phyloP scores from a whole-genome alignment of 35 echinoderm and acorn worm species.

The Apostichopus japonicus region DNA sequence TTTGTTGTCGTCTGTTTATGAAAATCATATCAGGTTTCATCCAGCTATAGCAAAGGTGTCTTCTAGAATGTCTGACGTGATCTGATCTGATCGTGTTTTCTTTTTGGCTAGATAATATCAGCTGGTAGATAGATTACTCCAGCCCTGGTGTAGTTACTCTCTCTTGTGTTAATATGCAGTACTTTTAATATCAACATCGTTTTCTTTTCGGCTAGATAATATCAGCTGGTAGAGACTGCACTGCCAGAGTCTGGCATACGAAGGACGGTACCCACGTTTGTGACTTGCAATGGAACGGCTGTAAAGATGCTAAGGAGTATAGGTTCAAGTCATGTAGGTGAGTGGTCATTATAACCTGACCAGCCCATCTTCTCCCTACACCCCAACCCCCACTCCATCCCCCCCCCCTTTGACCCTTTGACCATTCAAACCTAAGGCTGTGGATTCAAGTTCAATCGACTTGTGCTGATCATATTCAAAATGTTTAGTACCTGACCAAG shows the following conservation, averaged over 20 bases:
- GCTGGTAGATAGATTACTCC: conserved; percentile 49
- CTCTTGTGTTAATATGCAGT: neutral
- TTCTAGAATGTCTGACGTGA: too few relatives aligned
- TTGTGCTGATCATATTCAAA: too few relatives aligned
- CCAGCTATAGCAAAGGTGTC: too few relatives aligned
- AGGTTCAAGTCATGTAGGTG: conserved; percentile 92
- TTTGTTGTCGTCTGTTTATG: too few relatives aligned
- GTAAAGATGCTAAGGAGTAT: conserved; percentile 67
- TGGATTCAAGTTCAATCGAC: too few relatives aligned
- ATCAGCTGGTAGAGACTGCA: conserved; percentile 85
- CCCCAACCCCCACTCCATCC: too few relatives aligned
- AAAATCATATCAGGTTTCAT: too few relatives aligned
- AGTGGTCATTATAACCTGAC: neutral
- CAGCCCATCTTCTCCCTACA: too few relatives aligned
- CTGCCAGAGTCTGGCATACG: conserved; percentile 81
- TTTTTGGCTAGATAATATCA: conserved; percentile 75
- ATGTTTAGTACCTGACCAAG: neutral
- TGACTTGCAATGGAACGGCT: conserved; percentile 85
- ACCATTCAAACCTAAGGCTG: too few relatives aligned
- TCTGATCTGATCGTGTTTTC: too few relatives aligned
- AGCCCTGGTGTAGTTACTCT: too few relatives aligned
- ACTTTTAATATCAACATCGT: neutral
- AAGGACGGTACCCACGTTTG: conserved; percentile 69
- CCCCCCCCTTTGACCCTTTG: too few relatives aligned
- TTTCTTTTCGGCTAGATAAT: conserved; percentile 62